A percentile compares a stretch with the other conserved stretches of the same genome.
phyloP scores from a whole-genome alignment of 2,888 invertebrate species.

The Drosophila antonietae region DNA sequence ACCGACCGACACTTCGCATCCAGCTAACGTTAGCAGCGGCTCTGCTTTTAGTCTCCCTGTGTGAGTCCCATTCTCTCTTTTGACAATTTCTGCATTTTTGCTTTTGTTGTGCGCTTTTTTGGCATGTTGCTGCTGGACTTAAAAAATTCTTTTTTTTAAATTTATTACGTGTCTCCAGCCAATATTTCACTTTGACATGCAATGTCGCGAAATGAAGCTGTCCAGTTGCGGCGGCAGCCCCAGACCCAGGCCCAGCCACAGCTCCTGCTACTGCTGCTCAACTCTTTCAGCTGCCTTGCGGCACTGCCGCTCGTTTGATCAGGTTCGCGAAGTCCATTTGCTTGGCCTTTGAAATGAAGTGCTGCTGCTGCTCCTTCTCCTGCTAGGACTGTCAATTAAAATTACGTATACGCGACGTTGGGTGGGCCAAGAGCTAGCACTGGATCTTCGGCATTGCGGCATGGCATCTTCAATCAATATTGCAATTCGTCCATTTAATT shows the following conservation, averaged over 20 bases:
- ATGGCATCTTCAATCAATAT: conserved; percentile 67
- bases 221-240: conserved; percentile 70
- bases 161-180: conserved; percentile 84
- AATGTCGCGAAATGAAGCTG: conserved; percentile 83
- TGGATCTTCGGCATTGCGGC: background rate
- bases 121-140: conserved; percentile 53
- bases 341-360: conserved; percentile 55
- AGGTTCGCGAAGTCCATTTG: conserved; percentile 61
- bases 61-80: conserved; percentile 23
- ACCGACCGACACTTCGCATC: background rate
- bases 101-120: conserved; percentile 25
- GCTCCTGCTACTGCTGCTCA: background rate
- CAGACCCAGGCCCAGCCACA: background rate
- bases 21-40: background rate
- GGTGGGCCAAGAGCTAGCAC: background rate
- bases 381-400: conserved; percentile 72
- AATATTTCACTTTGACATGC: conserved; percentile 84
- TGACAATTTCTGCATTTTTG: conserved; percentile 2
- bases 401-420: conserved; percentile 55
- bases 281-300: background rate
- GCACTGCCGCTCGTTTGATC: conserved; percentile 37
- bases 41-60: conserved; percentile 34
- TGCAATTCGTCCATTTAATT: conserved; percentile 69
- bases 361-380: conserved; percentile 18
- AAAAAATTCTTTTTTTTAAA: conserved; percentile 75